These are phyloP conservation scores for Ennomos erosarius DNA, from an alignment of 2,888 invertebrate genomes.

Conservation along the genomic window DNA sequence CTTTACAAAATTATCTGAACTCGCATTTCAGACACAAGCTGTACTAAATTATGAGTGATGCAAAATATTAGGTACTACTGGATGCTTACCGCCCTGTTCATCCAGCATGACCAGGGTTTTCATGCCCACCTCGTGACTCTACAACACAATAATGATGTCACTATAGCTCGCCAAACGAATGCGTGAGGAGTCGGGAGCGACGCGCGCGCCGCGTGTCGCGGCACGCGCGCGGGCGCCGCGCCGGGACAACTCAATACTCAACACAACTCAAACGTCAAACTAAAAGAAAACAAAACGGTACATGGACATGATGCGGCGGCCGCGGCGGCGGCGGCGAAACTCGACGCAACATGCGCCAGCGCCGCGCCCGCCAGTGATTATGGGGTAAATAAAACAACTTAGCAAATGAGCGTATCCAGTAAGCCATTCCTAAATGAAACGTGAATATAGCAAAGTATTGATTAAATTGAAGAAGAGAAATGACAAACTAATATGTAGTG, in stretches of 20 bases:
- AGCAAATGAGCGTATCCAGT: slow-evolving; percentile 80
- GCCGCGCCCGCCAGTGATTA: slow-evolving; percentile 52
- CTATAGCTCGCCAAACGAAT: slow-evolving; percentile 83
- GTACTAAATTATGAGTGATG: slow-evolving; percentile 81
- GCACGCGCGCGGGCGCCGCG: slow-evolving; percentile 52
- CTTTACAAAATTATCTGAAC: slow-evolving; percentile 73
- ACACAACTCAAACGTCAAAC: slow-evolving; percentile 75
- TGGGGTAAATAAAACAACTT: slow-evolving; percentile 69
- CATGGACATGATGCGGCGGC: slow-evolving; percentile 61
- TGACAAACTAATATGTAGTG: slow-evolving; percentile 74
- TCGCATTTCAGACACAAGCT: slow-evolving; percentile 82
- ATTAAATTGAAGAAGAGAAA: slow-evolving; percentile 74
- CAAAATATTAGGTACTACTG: slow-evolving; percentile 82
- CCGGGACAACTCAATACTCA: slow-evolving; percentile 68
- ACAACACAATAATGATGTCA: slow-evolving; percentile 89
- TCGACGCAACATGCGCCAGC: slow-evolving; percentile 13
- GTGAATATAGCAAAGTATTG: slow-evolving; percentile 78
- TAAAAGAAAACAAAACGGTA: slow-evolving; percentile 72
- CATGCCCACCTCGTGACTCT: slow-evolving; percentile 99
- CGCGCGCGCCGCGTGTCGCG: slow-evolving; percentile 52
- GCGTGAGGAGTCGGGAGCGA: slow-evolving; percentile 68
- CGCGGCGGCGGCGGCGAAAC: too few species aligned
- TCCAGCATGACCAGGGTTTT: slow-evolving; percentile 99
- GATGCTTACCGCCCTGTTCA: slow-evolving; percentile 99
- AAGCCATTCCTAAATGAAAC: slow-evolving; percentile 83